Base-by-base conservation (phyloP, 64 coral and sea anemone genomes). In the Montipora efflorescens region DNA sequence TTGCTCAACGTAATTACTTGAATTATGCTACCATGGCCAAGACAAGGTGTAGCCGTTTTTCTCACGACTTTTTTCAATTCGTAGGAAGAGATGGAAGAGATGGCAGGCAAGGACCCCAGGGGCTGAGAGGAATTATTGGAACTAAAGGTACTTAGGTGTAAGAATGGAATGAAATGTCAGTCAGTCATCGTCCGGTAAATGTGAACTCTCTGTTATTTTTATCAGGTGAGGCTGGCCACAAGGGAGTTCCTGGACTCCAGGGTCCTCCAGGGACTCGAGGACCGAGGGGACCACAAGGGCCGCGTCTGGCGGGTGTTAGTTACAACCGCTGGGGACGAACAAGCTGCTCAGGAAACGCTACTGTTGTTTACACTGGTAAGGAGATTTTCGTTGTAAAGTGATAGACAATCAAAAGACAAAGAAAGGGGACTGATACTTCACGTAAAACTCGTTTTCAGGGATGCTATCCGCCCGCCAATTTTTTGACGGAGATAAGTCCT, bases 311-410 rank as follows among this genome's bases (percentile, higher is more conserved):
- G 9, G 93, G 87, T 49, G 93, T 95, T 2, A 55, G 80, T 7
- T 95, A 95, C 68, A 72, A 88, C 25, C 90, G 83, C 46, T 95
- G 94, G 94, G 94, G 94, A 88, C 88, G 81, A 77, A 95, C 90
- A 4, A 90, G 79, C 48, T 95, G 90, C 15, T 78, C 90, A 3
- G 51, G 52, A 20, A 28, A 84, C 23, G 82, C 94, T 50, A 22
- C 47, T 59, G 36, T 89, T 10, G 90, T 95, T 10, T 95, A 95
- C 36, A 88, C 69, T 25, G 94, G 94, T 95, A 81, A 55, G 36
- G 7, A 59, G 15, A 22, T 20, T 13, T 4, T 7, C 0, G 5
- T 2, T 18, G 43, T 67, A 15, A 46, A 7, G 20, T 43, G 48
- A 18, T 67, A 36, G 36, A 36, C 36, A 36, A 36, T 36, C 36